Evolutionary conservation across 2,888 invertebrate genomes (phyloP).

Genomic region (Incurvaria masculella): DNA sequence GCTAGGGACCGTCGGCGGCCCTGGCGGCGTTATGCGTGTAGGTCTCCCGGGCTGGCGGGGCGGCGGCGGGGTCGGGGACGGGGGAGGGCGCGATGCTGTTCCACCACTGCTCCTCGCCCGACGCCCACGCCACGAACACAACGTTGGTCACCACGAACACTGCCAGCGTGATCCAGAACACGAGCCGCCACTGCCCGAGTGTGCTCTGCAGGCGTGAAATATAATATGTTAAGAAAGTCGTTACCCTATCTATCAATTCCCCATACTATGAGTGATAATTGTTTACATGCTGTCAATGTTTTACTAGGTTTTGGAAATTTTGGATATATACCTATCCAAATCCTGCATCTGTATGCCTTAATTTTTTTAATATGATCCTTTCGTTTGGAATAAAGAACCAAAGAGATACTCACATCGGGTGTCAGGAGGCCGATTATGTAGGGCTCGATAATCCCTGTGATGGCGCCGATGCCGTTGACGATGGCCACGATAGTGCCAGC

Average conservation of each 20-base stretch:
- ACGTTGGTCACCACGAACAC: slow-evolving; percentile 70
- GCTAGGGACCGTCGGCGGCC: not conserved
- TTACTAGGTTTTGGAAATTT: no score
- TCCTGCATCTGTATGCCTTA: no score
- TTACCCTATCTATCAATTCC: no score
- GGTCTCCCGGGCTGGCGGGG: not conserved
- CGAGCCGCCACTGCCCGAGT: slow-evolving; percentile 68
- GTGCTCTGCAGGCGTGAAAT: slow-evolving; percentile 60
- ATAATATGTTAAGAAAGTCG: no score
- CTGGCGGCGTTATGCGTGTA: not conserved
- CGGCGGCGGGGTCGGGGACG: slow-evolving; percentile 30
- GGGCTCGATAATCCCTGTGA: slow-evolving; percentile 68
- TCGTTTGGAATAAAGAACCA: no score
- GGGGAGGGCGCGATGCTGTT: slow-evolving; percentile 54
- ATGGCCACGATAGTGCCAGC: slow-evolving; percentile 67
- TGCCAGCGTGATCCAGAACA: slow-evolving; percentile 77
- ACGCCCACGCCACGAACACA: slow-evolving; percentile 69
- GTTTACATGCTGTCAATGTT: no score
- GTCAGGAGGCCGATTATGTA: slow-evolving; percentile 64
- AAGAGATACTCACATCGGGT: slow-evolving; percentile 55
- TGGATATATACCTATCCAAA: no score
- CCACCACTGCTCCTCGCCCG: slow-evolving; percentile 78
- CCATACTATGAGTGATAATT: no score
- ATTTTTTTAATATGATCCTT: no score
- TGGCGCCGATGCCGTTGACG: slow-evolving; percentile 68